A percentile compares a stretch with the other conserved stretches of the same genome.
Conservation (phyloP, 2,797 vertebrate species). For the Peromyscus aztecus region DNA sequence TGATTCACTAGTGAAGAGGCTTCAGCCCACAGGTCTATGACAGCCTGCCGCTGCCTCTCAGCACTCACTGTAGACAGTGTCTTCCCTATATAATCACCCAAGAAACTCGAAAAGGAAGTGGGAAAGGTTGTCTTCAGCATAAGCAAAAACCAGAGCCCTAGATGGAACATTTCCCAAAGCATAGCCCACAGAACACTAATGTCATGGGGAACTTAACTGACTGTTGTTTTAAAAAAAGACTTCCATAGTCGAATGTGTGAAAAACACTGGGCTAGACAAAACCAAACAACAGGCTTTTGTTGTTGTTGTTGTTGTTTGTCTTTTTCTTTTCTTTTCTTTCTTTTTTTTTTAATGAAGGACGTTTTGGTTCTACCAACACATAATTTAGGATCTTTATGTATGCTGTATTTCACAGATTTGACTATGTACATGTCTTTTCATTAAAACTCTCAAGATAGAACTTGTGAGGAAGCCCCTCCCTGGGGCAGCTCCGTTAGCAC, state of each 20-base stretch:
- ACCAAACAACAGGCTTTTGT: not conserved
- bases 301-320: no score
- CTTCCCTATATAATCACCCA: not conserved
- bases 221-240: not conserved
- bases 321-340: not conserved
- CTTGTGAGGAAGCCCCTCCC: not conserved
- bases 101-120: constrained; percentile 15
- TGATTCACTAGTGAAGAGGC: not conserved
- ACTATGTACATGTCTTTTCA: not conserved
- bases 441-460: not conserved
- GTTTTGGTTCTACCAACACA: not conserved
- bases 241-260: constrained; percentile 13
- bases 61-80: not conserved
- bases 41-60: not conserved
- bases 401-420: not conserved
- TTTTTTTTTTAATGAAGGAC: not conserved
- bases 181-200: constrained; percentile 10
- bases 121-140: not conserved
- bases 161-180: not conserved
- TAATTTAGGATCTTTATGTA: constrained; percentile 1
- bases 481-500: not conserved
- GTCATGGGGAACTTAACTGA: not conserved
- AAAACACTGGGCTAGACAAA: constrained; percentile 45
- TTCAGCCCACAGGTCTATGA: not conserved
- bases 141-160: not conserved